Conservation (phyloP, 2,888 invertebrate genomes). For the Beris morrisii region DNA sequence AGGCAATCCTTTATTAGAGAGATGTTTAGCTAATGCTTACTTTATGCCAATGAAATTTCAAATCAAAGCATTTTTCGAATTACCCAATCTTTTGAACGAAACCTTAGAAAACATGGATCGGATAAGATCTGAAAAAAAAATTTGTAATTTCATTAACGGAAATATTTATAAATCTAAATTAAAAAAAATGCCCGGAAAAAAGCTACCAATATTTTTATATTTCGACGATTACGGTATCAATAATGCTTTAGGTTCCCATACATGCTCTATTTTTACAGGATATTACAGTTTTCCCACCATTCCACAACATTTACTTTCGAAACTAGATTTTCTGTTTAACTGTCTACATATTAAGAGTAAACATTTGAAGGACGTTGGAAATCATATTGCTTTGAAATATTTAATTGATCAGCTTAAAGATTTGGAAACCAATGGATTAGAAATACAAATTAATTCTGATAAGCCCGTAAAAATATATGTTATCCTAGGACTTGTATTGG, state of each 20-base stretch:
- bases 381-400: neutral
- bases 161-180: neutral
- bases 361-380: neutral
- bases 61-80: slow-evolving; percentile 12
- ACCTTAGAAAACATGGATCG: neutral
- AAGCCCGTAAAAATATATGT: neutral
- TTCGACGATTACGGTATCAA: neutral
- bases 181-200: neutral
- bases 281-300: slow-evolving; percentile 1
- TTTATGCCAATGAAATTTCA: neutral
- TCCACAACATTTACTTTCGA: slow-evolving; percentile 1
- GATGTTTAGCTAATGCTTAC: too few species aligned
- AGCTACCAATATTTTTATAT: neutral
- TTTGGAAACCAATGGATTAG: neutral
- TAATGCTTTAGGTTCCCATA: neutral
- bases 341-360: neutral
- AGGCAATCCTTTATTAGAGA: too few species aligned
- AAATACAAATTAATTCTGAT: neutral
- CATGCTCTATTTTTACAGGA: neutral
- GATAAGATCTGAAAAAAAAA: neutral
- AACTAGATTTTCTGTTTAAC: neutral
- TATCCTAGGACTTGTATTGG: neutral
- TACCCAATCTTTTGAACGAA: neutral
- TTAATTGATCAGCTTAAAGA: neutral
- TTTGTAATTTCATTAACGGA: neutral